phyloP scores from a whole-genome alignment of 2,113 vertebrate genomes.

The Chroicocephalus ridibundus region DNA sequence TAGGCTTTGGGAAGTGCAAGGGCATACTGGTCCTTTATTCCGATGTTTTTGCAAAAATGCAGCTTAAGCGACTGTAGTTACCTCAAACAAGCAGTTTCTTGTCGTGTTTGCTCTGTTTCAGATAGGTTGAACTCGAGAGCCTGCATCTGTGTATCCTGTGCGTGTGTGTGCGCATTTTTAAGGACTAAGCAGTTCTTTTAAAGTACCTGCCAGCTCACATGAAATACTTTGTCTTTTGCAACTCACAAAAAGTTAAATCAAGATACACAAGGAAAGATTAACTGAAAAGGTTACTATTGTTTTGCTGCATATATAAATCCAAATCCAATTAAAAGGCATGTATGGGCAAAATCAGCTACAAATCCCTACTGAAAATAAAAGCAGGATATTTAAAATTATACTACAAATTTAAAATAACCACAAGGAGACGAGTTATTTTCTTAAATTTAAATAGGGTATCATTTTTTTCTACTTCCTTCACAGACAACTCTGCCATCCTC shows the following conservation, averaged over 20 bases:
- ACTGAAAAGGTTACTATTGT: not conserved
- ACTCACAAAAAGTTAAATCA: constrained; percentile 8
- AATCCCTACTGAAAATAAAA: not conserved
- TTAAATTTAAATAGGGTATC: not conserved
- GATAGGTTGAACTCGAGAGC: not conserved
- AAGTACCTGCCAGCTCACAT: not conserved
- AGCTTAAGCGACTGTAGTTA: not conserved
- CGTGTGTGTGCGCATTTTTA: not conserved
- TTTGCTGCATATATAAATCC: constrained; percentile 8
- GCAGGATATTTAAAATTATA: not conserved
- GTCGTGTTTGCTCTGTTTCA: constrained; percentile 5
- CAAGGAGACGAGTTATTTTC: not conserved
- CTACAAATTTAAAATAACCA: not conserved
- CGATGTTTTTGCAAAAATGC: not conserved
- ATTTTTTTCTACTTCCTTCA: not conserved
- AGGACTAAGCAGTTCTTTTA: not conserved
- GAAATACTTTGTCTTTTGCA: not conserved
- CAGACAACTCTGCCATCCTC: not conserved
- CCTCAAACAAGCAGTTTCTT: constrained; percentile 34
- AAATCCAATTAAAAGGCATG: not conserved
- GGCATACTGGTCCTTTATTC: not conserved
- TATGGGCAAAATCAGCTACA: not conserved
- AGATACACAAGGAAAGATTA: not conserved
- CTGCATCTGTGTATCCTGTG: not conserved
- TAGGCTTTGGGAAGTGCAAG: not conserved